These are phyloP conservation scores for Taeniopygia guttata DNA, from an alignment of 2,797 vertebrate species.

Conservation along the genomic window DNA sequence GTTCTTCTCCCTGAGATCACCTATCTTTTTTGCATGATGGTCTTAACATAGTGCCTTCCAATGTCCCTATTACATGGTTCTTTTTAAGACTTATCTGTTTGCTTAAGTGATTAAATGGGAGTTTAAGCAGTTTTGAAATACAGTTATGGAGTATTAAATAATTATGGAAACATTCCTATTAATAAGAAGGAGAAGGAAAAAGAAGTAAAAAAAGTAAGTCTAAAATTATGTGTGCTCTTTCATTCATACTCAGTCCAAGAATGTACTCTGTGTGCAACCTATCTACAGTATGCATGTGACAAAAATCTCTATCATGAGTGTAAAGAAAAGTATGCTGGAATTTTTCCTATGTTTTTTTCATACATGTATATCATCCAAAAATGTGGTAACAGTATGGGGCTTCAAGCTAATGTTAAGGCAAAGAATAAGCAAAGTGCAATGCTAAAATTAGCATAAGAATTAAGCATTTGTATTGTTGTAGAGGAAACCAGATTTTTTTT, in stretches of 20 bases:
- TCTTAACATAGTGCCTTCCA: neutral
- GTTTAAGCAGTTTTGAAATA: neutral
- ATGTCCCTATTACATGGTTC: neutral
- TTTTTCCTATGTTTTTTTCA: neutral
- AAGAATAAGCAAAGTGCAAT: neutral
- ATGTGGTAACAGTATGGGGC: accelerated
- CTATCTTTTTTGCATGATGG: neutral
- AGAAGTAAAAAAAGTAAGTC: neutral
- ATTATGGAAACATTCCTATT: neutral
- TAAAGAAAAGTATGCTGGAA: neutral
- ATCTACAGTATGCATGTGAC: neutral
- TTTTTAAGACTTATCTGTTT: neutral
- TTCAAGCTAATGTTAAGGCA: neutral
- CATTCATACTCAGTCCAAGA: neutral
- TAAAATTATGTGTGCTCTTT: neutral
- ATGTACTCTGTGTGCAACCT: neutral
- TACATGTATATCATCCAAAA: neutral
- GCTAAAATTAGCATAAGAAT: neutral
- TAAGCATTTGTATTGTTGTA: neutral
- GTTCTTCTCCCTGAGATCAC: neutral
- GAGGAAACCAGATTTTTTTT: neutral
- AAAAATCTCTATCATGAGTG: accelerated
- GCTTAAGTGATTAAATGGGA: neutral
- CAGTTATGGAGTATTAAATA: neutral
- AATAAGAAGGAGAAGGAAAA: neutral